Conservation (phyloP, 2,888 invertebrate genomes). For the Cecidostiba fungosa region DNA sequence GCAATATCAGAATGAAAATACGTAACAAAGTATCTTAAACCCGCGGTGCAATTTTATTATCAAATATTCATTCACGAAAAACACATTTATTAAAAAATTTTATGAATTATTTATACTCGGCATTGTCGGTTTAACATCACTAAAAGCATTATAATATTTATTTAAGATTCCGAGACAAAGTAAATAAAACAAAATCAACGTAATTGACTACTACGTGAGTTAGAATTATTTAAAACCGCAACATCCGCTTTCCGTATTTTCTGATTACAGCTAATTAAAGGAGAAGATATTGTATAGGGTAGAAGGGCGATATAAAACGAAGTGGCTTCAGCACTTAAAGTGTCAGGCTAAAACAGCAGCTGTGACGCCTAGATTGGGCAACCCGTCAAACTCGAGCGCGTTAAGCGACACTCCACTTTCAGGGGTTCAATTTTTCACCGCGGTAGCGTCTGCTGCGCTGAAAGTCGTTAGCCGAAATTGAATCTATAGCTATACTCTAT, state of each 20-base stretch:
- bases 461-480: constrained; percentile 37
- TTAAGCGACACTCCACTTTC: constrained; percentile 44
- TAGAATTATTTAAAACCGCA: not conserved
- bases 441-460: constrained; percentile 12
- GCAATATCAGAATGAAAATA: no score
- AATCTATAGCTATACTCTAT: constrained; percentile 7
- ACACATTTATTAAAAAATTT: no score
- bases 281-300: not conserved
- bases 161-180: no score
- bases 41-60: no score
- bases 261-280: constrained; percentile 45
- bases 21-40: no score
- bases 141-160: no score
- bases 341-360: constrained; percentile 47
- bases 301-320: constrained; percentile 15
- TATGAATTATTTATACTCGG: no score
- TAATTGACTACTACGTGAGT: not conserved
- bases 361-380: constrained; percentile 53
- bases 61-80: no score
- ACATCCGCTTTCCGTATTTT: not conserved
- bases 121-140: no score
- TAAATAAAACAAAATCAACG: not conserved
- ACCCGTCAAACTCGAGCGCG: constrained; percentile 42
- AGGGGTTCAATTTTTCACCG: constrained; percentile 52
- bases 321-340: constrained; percentile 45